Evolutionary conservation across 2,113 vertebrate genomes (phyloP).

Genomic region (Xenopus tropicalis): DNA sequence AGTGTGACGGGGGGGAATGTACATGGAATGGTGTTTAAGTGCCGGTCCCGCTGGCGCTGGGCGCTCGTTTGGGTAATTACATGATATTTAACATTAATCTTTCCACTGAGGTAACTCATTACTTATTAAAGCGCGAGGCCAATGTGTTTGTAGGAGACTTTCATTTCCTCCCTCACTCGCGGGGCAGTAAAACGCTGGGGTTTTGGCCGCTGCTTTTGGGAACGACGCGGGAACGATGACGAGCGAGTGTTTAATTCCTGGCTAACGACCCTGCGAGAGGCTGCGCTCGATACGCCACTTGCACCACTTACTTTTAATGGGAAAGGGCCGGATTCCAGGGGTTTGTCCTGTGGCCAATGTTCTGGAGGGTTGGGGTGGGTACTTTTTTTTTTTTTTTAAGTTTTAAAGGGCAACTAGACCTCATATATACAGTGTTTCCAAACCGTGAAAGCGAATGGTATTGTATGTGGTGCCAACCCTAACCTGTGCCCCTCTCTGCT

Average conservation of each 20-base stretch:
- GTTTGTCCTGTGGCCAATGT: no score
- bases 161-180: conserved; percentile 18
- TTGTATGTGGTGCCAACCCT: not conserved
- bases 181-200: not conserved
- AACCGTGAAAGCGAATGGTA: no score
- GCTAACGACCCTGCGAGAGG: conserved; percentile 20
- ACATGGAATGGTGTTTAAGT: not conserved
- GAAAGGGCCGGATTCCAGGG: no score
- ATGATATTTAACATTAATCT: conserved; percentile 12
- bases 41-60: not conserved
- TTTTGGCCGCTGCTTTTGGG: not conserved
- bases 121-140: not conserved
- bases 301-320: no score
- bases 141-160: not conserved
- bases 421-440: no score
- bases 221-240: not conserved
- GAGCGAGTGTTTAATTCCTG: conserved; percentile 1
- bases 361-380: no score
- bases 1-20: not conserved
- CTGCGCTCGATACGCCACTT: not conserved
- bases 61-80: conserved; percentile 3
- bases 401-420: no score
- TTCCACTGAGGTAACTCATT: conserved; percentile 18
- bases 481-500: not conserved
- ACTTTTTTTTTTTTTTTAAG: no score